phyloP scores from a whole-genome alignment of 2,797 vertebrate genomes.

The Psittacula echo region DNA sequence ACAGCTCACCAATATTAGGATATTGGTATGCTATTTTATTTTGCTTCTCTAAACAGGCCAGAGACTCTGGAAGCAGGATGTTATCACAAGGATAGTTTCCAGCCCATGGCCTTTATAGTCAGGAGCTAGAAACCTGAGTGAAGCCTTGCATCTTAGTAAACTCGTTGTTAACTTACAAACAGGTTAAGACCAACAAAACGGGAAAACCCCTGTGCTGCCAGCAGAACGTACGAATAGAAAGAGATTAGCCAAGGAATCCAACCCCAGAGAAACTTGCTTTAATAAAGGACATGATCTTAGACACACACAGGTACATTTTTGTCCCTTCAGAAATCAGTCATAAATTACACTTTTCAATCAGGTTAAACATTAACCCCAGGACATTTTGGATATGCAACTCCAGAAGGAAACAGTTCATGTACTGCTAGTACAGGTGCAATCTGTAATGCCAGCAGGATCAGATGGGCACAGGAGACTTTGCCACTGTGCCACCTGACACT shows the following conservation, averaged over 20 bases:
- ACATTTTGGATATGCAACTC: neutral
- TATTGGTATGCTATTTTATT: neutral
- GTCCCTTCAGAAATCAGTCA: neutral
- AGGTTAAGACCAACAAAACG: neutral
- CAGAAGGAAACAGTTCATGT: neutral
- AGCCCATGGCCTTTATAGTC: neutral
- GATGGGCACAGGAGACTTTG: slow-evolving; percentile 9
- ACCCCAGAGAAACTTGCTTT: neutral
- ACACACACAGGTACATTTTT: neutral
- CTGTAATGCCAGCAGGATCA: slow-evolving; percentile 46
- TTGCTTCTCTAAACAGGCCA: neutral
- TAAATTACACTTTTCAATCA: neutral
- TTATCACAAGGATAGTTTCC: neutral
- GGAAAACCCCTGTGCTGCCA: neutral
- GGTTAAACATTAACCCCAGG: slow-evolving; percentile 23
- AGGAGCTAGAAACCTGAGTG: neutral
- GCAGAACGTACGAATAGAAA: neutral
- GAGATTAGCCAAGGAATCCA: neutral
- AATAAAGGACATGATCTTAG: neutral
- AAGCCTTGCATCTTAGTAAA: neutral
- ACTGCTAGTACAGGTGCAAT: neutral
- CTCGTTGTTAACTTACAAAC: neutral
- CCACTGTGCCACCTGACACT: neutral
- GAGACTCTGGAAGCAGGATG: neutral
- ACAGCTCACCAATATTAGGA: neutral